Percentiles rank a stretch among this genome's conserved stretches.
Conservation (phyloP, 2,113 vertebrate genomes). For the Aspiorhynchus laticeps region DNA sequence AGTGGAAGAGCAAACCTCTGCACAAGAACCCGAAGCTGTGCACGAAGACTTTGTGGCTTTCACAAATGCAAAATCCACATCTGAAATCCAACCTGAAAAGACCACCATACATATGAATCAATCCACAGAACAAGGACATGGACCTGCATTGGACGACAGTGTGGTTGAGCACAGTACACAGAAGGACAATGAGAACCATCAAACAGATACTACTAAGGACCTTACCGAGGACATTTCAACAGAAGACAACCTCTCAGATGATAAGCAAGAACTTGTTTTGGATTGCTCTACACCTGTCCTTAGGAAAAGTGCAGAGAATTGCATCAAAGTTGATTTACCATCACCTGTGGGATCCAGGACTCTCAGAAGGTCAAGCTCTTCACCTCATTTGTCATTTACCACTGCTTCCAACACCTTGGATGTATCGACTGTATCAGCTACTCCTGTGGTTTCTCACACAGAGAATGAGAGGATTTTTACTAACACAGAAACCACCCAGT, state of each 20-base stretch:
- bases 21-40: background rate
- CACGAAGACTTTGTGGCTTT: background rate
- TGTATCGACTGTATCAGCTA: background rate
- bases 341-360: background rate
- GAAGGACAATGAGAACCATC: background rate
- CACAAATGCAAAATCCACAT: background rate
- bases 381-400: background rate
- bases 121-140: background rate
- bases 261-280: background rate
- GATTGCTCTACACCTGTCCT: background rate
- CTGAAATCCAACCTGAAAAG: background rate
- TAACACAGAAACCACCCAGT: background rate
- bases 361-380: conserved; percentile 2
- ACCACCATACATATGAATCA: background rate
- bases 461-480: background rate
- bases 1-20: background rate
- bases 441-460: background rate
- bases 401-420: background rate
- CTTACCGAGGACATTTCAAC: background rate
- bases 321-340: background rate
- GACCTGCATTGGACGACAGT: background rate
- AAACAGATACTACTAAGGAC: background rate
- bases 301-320: background rate
- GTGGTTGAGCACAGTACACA: background rate
- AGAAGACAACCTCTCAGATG: background rate